Evolutionary conservation across 2,797 vertebrate genomes (phyloP).

Genomic region (Alectoris magna): DNA sequence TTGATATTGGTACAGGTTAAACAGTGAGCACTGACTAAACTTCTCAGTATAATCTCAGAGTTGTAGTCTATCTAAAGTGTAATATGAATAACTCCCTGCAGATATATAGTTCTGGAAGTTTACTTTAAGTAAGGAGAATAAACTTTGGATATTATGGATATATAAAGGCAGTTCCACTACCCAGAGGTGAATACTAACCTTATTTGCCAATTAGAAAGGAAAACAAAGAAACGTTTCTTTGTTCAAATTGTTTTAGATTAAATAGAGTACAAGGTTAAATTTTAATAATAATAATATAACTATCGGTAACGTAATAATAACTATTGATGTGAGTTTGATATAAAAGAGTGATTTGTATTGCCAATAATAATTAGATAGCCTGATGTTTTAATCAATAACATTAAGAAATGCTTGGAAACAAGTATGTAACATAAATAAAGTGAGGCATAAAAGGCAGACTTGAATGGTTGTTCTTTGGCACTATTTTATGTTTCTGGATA

Average conservation of each 20-base stretch:
- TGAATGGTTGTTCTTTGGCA: neutral
- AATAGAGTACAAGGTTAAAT: neutral
- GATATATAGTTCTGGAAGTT: neutral
- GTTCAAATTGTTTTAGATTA: neutral
- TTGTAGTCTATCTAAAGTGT: neutral
- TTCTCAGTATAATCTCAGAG: neutral
- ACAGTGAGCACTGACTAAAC: neutral
- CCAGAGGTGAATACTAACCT: neutral
- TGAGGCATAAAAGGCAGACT: neutral
- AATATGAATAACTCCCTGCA: neutral
- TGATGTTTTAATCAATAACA: conserved; percentile 24
- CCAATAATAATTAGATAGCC: neutral
- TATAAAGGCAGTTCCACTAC: neutral
- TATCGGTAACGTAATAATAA: neutral
- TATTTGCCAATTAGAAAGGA: neutral
- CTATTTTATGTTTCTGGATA: neutral
- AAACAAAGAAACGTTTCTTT: neutral
- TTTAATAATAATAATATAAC: neutral
- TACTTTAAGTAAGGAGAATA: neutral
- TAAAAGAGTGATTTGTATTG: neutral
- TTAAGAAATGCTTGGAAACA: conserved; percentile 6
- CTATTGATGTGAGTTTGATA: neutral
- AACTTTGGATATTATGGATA: neutral
- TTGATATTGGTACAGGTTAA: neutral
- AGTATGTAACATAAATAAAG: neutral